These are phyloP conservation scores for Todiramphus chloris DNA, from an alignment of 2,113 vertebrate genomes.

Conservation along the genomic window DNA sequence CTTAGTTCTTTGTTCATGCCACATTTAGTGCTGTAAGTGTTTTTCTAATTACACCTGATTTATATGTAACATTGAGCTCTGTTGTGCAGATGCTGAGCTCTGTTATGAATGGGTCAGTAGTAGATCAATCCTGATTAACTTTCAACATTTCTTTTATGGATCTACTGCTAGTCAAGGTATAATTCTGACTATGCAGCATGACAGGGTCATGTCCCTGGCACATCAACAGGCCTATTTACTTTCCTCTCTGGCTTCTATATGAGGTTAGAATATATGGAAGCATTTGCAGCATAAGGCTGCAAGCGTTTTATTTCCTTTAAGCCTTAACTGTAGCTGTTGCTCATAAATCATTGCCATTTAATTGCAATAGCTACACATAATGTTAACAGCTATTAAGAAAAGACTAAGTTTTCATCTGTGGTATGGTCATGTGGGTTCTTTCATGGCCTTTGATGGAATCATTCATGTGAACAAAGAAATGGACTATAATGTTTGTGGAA, in stretches of 20 bases:
- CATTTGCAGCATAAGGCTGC: not conserved
- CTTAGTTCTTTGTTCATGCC: not conserved
- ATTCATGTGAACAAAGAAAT: not conserved
- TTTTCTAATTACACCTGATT: not conserved
- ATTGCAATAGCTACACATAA: not conserved
- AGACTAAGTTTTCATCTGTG: not conserved
- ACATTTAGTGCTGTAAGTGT: not conserved
- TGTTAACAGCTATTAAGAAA: not conserved
- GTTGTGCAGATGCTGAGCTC: not conserved
- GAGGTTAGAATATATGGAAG: not conserved
- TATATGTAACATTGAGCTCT: not conserved
- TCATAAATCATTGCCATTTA: not conserved
- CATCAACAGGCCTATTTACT: not conserved
- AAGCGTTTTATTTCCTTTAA: not conserved
- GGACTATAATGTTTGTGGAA: not conserved
- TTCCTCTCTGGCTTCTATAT: accelerated
- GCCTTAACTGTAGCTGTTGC: not conserved
- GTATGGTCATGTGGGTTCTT: not conserved
- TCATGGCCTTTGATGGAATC: not conserved
- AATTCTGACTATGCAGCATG: not conserved
- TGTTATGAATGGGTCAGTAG: not conserved
- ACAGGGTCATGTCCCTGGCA: not conserved
- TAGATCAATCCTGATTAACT: not conserved
- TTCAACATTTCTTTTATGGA: not conserved
- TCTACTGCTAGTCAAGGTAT: not conserved